Evolutionary conservation across 2,888 invertebrate genomes (phyloP).

Genomic region (Dicyrtoma fusca): DNA sequence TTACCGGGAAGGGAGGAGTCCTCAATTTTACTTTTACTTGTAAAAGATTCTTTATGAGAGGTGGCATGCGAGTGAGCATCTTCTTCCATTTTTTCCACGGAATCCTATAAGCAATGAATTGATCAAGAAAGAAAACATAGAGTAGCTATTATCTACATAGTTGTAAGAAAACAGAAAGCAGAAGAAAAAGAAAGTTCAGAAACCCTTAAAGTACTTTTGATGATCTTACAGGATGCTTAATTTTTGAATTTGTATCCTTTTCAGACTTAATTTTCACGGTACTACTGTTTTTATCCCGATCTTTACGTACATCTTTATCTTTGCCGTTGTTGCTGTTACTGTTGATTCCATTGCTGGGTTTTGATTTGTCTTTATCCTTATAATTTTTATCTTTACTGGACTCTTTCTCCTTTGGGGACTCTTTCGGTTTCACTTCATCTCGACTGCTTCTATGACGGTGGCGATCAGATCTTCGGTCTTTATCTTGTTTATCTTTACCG

Average conservation of each 20-base stretch:
- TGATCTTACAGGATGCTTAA: slow-evolving; percentile 37
- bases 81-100: slow-evolving; percentile 7
- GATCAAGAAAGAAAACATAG: neutral
- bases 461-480: slow-evolving; percentile 46
- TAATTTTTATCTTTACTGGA: slow-evolving; percentile 36
- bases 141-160: neutral
- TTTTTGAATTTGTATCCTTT: slow-evolving; percentile 21
- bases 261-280: slow-evolving; percentile 34
- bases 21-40: neutral
- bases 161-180: neutral
- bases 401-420: slow-evolving; percentile 31
- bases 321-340: slow-evolving; percentile 50
- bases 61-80: no score
- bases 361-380: slow-evolving; percentile 45
- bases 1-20: neutral
- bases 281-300: slow-evolving; percentile 49
- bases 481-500: slow-evolving; percentile 48
- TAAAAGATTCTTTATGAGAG: no score
- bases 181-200: no score
- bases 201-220: no score
- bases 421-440: slow-evolving; percentile 23
- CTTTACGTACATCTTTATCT: slow-evolving; percentile 43
- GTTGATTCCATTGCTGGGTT: slow-evolving; percentile 9
- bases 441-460: slow-evolving; percentile 41
- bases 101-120: slow-evolving; percentile 18